Conservation (phyloP, 2,888 invertebrate species). For the Drosophila anomalata region DNA sequence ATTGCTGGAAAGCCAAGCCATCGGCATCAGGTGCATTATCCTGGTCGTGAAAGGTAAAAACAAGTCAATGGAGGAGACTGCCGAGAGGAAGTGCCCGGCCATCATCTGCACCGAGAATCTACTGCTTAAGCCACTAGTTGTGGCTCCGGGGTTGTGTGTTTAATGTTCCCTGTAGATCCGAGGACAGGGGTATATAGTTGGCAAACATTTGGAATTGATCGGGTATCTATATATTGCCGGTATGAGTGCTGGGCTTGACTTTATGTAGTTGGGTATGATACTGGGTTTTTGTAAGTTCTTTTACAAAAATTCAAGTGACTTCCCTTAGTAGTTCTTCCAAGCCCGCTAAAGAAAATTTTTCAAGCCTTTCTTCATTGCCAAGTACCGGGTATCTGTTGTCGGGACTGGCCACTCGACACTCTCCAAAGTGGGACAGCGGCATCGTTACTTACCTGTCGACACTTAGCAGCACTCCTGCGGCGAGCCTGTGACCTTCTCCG, state of each 20-base stretch:
- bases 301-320: no score
- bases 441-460: conserved; percentile 39
- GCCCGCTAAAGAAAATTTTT: no score
- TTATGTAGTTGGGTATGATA: no score
- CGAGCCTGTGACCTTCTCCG: conserved; percentile 5
- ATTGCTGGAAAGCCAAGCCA: background rate
- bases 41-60: background rate
- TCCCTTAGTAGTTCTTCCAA: no score
- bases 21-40: background rate
- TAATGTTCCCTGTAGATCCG: background rate
- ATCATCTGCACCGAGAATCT: background rate
- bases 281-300: no score
- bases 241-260: no score
- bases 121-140: background rate
- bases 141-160: background rate
- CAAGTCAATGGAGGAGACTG: background rate
- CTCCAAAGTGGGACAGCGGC: background rate
- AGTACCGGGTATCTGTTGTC: background rate
- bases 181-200: background rate
- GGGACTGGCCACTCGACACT: background rate
- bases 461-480: conserved; percentile 28
- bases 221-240: no score
- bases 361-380: background rate
- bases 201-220: background rate
- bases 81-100: background rate